These are phyloP conservation scores for Acipenser ruthenus DNA, from an alignment of 2,797 vertebrate genomes.

Conservation along the genomic window DNA sequence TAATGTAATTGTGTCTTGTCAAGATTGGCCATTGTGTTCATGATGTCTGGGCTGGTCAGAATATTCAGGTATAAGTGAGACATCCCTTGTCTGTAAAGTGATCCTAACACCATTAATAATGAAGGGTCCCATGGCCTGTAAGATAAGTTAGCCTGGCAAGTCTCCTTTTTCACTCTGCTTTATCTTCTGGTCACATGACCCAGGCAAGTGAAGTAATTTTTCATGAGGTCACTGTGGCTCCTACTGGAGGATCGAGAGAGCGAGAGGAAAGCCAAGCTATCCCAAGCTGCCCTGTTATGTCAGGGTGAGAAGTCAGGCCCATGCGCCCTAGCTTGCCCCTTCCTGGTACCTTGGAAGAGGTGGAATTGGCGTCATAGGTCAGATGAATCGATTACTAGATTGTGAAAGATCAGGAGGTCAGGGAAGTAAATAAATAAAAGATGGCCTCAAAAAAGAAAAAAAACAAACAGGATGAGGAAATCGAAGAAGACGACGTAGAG, in stretches of 20 bases:
- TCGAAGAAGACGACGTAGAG: slow-evolving; percentile 54
- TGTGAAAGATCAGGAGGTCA: slow-evolving; percentile 33
- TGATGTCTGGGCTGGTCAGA: slow-evolving; percentile 15
- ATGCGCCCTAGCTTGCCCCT: slow-evolving; percentile 23
- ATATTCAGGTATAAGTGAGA: slow-evolving; percentile 55
- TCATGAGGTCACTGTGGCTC: slow-evolving; percentile 63
- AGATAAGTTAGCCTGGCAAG: slow-evolving; percentile 63
- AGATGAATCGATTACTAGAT: slow-evolving; percentile 60
- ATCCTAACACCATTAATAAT: slow-evolving; percentile 93
- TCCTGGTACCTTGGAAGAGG: slow-evolving; percentile 27
- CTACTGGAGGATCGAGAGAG: slow-evolving; percentile 29
- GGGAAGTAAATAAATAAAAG: slow-evolving; percentile 79
- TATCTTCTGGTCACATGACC: slow-evolving; percentile 66
- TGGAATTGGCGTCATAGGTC: slow-evolving; percentile 42
- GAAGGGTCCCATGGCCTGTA: slow-evolving; percentile 58
- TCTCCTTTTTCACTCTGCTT: slow-evolving; percentile 74
- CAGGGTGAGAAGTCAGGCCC: slow-evolving; percentile 21
- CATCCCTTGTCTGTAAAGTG: slow-evolving; percentile 71
- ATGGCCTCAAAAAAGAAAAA: slow-evolving; percentile 76
- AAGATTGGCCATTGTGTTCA: slow-evolving; percentile 7
- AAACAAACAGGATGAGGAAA: slow-evolving; percentile 50
- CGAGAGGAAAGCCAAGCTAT: slow-evolving; percentile 22
- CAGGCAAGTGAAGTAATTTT: slow-evolving; percentile 63
- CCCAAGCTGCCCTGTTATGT: slow-evolving; percentile 26
- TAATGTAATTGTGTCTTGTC: neutral